Conservation (phyloP, 2,888 invertebrate species). For the Germaria angustata region DNA sequence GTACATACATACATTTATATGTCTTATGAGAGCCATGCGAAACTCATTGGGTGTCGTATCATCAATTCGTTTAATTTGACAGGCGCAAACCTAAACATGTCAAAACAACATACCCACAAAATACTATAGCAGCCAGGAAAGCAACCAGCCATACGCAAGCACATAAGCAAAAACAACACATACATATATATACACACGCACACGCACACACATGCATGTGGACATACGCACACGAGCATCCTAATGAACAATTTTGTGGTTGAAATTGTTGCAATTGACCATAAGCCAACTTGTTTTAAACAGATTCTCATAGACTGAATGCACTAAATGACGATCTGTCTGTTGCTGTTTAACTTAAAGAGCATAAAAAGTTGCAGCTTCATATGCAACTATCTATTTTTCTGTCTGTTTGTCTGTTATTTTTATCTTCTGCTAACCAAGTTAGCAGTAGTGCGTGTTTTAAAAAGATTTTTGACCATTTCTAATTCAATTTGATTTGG, state of each 20-base stretch:
- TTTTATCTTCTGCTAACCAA: slow-evolving; percentile 1
- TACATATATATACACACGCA: not conserved
- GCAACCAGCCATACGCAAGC: not conserved
- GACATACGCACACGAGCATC: not conserved
- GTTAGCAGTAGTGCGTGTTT: slow-evolving; percentile 56
- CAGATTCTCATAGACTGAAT: slow-evolving; percentile 17
- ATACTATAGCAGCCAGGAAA: slow-evolving; percentile 36
- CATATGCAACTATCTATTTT: not conserved
- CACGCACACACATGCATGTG: no score
- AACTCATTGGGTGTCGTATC: slow-evolving; percentile 81
- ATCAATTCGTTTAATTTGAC: slow-evolving; percentile 81
- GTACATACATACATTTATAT: slow-evolving; percentile 5
- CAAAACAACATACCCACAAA: slow-evolving; percentile 76
- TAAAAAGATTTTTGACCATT: slow-evolving; percentile 53
- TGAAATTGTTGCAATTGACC: slow-evolving; percentile 36
- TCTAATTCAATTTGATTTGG: slow-evolving; percentile 65
- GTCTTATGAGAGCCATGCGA: slow-evolving; percentile 77
- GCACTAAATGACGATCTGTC: slow-evolving; percentile 47
- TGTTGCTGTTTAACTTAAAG: slow-evolving; percentile 49
- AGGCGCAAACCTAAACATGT: slow-evolving; percentile 81
- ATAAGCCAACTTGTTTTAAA: slow-evolving; percentile 46
- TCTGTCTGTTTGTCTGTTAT: not conserved
- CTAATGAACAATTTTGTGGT: slow-evolving; percentile 28
- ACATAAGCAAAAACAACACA: not conserved
- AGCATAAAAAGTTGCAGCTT: slow-evolving; percentile 23